Base-by-base conservation (phyloP, 2,113 vertebrate genomes). In the Protobothrops mucrosquamatus region DNA sequence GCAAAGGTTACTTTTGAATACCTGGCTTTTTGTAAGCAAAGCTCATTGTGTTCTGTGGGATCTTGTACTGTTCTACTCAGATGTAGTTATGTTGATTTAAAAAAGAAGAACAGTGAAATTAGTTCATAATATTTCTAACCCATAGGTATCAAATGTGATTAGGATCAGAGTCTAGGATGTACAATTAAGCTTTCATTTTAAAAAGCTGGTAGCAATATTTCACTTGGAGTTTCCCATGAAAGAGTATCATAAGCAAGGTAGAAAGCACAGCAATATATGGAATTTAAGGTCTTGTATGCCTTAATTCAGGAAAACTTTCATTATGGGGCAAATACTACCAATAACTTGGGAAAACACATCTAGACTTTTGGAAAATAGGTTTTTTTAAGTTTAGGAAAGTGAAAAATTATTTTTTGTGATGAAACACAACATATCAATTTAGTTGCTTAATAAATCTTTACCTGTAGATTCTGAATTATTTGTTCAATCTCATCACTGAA, bases 401-500 rank as follows among this genome's bases (percentile, higher is more conserved):
- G 74, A 34, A 29, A 61, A 34, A 20, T 2, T 86, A n/a, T 86
- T 51, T 4, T 59, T 85, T 64, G 55, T 34, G 4, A 34, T 56
- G 26, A 34, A 92, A 57, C 4, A 52, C 18, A 56, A 89, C 3
- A 14, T 15, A 52, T 55, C 26, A 39, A 26, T 46, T 20, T 26
- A 20, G 2, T 18, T n/a, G 18, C 15, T 87, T 69, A 43, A 6
- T 39, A 95, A 91, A 74, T n/a, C 85, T 91, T 97, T 94, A 99
- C 99, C 98, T 98, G 97, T 3, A 99, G 97, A 93, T 98, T 98
- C 92, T 97, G 96, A 94, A 99, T 94, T 89, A 99, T 98, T 48
- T 95, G 94, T 93, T 97, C 97, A 56, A 99, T 97, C 95, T 99
- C 97, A n/a, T 97, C 97, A 1, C 95, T 85, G 94, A 99, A 99